Conservation (phyloP, 2,113 vertebrate genomes). For the Trichomycterus rosablanca region DNA sequence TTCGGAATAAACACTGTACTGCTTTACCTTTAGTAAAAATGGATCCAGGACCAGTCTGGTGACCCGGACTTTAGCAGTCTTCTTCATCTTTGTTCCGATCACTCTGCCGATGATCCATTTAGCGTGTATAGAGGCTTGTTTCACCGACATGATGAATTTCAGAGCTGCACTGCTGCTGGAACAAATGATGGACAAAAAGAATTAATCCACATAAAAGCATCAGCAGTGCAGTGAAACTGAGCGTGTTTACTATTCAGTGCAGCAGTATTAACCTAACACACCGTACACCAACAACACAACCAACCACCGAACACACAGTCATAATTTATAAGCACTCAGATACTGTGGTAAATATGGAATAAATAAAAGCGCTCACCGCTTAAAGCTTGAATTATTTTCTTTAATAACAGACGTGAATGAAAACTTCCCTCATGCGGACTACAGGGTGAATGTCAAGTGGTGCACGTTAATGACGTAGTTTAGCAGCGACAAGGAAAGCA, state of each 20-base stretch:
- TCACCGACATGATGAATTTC: slow-evolving; percentile 71
- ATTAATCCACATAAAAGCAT: no score
- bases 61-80: slow-evolving; percentile 93
- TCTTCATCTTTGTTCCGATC: slow-evolving; percentile 91
- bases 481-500: not conserved
- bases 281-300: no score
- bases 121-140: slow-evolving; percentile 80
- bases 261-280: no score
- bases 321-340: not conserved
- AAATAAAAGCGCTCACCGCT: not conserved
- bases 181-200: no score
- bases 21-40: slow-evolving; percentile 93
- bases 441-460: slow-evolving; percentile 34
- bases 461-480: slow-evolving; percentile 32
- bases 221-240: no score
- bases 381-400: not conserved
- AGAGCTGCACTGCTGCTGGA: no score
- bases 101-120: slow-evolving; percentile 92
- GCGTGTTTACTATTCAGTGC: no score
- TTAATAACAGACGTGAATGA: slow-evolving; percentile 16
- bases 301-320: no score
- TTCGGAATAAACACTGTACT: no score
- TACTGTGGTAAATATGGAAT: not conserved
- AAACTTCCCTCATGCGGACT: slow-evolving; percentile 24
- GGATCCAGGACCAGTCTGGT: slow-evolving; percentile 88